Conservation (phyloP, 2,113 vertebrate species). For the Atrichornis clamosus region DNA sequence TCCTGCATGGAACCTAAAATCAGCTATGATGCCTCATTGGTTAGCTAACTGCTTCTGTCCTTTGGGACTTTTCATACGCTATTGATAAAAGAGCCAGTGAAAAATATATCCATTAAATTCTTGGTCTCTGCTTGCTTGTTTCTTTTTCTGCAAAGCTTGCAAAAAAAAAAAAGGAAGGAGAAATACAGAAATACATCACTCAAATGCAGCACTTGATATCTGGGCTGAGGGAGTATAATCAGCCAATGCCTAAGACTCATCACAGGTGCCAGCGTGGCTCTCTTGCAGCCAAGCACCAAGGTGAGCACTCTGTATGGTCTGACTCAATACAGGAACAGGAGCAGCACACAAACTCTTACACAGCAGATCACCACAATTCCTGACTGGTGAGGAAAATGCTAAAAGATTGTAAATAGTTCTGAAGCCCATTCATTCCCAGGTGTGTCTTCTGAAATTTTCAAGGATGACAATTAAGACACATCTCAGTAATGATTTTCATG, state of each 20-base stretch:
- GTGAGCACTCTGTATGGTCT: neutral
- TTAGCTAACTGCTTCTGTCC: conserved; percentile 58
- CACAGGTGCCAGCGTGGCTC: neutral
- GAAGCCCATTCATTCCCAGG: neutral
- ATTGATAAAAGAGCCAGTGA: conserved; percentile 36
- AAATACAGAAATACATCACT: neutral
- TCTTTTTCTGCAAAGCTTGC: neutral
- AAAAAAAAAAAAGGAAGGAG: neutral
- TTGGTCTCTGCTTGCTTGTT: neutral
- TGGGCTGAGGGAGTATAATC: neutral
- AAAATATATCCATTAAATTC: conserved; percentile 32
- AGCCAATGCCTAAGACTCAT: neutral
- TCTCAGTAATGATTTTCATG: neutral
- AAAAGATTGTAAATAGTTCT: neutral
- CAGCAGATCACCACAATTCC: neutral
- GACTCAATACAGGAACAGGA: neutral
- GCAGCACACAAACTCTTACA: neutral
- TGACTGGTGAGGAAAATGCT: neutral
- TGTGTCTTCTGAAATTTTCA: conserved; percentile 4
- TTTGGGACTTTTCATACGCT: conserved; percentile 25
- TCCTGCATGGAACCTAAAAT: conserved; percentile 24
- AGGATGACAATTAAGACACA: neutral
- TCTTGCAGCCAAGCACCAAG: neutral
- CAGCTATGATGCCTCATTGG: conserved; percentile 53
- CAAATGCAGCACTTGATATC: neutral